Base-by-base conservation (phyloP, 2,888 invertebrate genomes). In the Nemoura dubitans region DNA sequence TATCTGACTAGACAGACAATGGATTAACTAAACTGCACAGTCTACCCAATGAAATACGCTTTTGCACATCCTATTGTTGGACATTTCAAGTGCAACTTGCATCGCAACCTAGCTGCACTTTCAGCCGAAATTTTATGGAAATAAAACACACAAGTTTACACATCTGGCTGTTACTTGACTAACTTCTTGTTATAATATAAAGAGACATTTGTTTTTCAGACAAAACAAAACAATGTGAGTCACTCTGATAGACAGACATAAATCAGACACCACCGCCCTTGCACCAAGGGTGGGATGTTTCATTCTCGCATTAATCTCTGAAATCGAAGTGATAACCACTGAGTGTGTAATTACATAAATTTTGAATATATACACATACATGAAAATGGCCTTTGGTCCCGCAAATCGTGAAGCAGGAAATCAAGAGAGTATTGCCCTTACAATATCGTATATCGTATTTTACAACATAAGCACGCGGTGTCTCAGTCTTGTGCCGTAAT, bases 1-100 rank as follows among this genome's bases (percentile, higher is more conserved):
- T 81, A 81, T 28, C 81, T 28, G 81, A 81, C n/a, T 14, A 29
- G n/a, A 81, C 81, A 30, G 81, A 29, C 81, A 30, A 16, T 14
- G 29, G n/a, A n/a, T 30, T 28, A 80, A 30, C 30, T 81, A 21
- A 27, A 81, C 28, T 30, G 81, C n/a, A 29, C 30, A 30, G 81
- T 28, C 28, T 78, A 26, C 3, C n/a, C 78, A 78, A 26, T 78
- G 10, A 6, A 36, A 27, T 16, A 27, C 78, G 10, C 7, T 21
- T 76, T 76, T 76, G 76, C 76, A 76, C 27, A 78, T 78, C 78
- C 28, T 78, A 27, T 27, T 78, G 78, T 6, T 27, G 78, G 16
- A 78, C 2, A 10, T 78, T 78, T 78, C 7, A 59, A 59, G 59
- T 59, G 59, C 59, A 59, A 59, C 59, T 10, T 59, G 59, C 59